phyloP scores from a whole-genome alignment of 2,797 vertebrate genomes.

The Rhinoraja longicauda region DNA sequence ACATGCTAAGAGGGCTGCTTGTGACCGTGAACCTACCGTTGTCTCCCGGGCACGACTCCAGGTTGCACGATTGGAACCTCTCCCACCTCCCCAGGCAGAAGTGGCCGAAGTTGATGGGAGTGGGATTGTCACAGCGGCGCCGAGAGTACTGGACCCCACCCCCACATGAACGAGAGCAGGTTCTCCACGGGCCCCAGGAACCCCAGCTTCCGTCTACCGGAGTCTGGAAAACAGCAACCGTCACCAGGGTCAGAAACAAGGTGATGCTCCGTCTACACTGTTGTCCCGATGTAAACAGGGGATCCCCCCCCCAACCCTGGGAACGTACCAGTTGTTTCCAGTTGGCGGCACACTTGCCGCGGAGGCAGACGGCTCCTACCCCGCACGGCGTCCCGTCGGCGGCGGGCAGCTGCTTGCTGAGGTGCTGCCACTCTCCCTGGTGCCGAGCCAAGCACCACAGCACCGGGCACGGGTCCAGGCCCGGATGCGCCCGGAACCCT shows the following conservation, averaged over 20 bases:
- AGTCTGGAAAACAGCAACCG: conserved; percentile 43
- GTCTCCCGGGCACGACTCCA: conserved; percentile 46
- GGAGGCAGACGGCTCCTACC: conserved; percentile 51
- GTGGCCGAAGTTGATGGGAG: conserved; percentile 54
- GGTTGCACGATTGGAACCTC: conserved; percentile 56
- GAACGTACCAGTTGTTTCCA: conserved; percentile 42
- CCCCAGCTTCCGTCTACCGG: conserved; percentile 57
- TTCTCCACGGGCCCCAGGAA: conserved; percentile 53
- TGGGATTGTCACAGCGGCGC: conserved; percentile 51
- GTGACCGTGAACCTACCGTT: conserved; percentile 48
- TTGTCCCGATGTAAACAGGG: not conserved
- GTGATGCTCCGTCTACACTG: no score
- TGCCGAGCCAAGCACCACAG: conserved; percentile 58
- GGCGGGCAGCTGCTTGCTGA: conserved; percentile 62
- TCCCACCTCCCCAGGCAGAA: conserved; percentile 57
- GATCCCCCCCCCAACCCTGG: no score
- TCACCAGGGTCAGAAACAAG: no score
- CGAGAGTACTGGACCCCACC: conserved; percentile 56
- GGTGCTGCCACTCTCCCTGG: conserved; percentile 57
- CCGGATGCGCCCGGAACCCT: conserved; percentile 54
- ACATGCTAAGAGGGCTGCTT: no score
- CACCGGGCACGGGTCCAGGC: conserved; percentile 52
- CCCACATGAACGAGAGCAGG: conserved; percentile 57
- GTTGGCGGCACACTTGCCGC: conserved; percentile 51
- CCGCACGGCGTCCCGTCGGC: conserved; percentile 58